Evolutionary conservation across 2,888 invertebrate genomes (phyloP), one percentile per base, ranked within the genome.

Genomic region (Chrysotoxum bicinctum): DNA sequence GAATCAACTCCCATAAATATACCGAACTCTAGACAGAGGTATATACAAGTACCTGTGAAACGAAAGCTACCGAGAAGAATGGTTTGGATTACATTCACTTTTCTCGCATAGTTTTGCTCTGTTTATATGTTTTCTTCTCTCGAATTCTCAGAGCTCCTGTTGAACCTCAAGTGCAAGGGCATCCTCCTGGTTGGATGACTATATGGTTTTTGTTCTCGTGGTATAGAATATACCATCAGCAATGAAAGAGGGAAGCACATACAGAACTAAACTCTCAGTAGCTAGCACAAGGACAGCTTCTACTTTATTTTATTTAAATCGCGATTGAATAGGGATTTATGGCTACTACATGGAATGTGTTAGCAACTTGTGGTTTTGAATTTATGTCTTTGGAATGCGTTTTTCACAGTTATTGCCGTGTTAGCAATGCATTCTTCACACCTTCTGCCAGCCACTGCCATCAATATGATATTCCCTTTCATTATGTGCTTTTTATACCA

Each of bases 111-210:
- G 3, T 21, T 35, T 68, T 45, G 21, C 2, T 23, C 50, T 26
- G 43, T 45, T 68, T 45, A 19, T 69, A 66, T 58, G 69, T 54
- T 43, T 30, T n/a, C 35, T 19, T 60, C 50, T 30, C 32, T 21
- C 37, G 30, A 32, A 21, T 58, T 21, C 35, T 32, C 45, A n/a
- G 40, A 60, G 26, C 43, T 84, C 75, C 84, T 84, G 84, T 75
- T 84, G 84, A 80, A 66, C 76, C 70, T 84, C 84, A 84, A 84
- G 84, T 84, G 80, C 84, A 84, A 84, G 84, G 84, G 75, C 80
- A 84, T 76, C 64, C 50, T 50, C 7, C 9, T 50, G 12, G 30
- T 32, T 64, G 16, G 23, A 16, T 79, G 66, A 16, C 48, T 30
- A 14, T 16, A 12, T 60, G 9, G 58, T 14, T n/a, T 21, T 21